phyloP scores from a whole-genome alignment of 2,797 vertebrate species.

The Pipistrellus pipistrellus region DNA sequence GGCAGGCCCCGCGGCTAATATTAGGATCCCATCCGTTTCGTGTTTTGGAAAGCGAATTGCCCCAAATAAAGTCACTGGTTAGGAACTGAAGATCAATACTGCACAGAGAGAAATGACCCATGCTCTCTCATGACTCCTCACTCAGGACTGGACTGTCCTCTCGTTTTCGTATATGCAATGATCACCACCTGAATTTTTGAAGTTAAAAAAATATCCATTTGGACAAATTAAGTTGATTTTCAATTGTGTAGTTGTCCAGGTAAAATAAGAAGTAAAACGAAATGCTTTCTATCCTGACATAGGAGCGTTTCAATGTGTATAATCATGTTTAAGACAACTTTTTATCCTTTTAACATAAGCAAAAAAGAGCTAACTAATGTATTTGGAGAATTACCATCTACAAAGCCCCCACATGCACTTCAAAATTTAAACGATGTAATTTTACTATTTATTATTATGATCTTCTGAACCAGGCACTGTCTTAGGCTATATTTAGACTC shows the following conservation, averaged over 20 bases:
- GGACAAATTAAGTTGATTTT: conserved; percentile 25
- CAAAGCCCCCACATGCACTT: neutral
- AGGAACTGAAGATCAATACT: conserved; percentile 18
- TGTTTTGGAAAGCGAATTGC: conserved; percentile 18
- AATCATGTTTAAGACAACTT: neutral
- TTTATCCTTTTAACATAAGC: neutral
- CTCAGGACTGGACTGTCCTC: too few relatives aligned
- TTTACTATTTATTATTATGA: neutral
- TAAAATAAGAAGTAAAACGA: neutral
- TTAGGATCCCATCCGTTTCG: neutral
- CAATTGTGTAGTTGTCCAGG: neutral
- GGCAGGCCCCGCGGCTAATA: neutral
- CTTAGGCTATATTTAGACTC: neutral
- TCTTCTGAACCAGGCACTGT: neutral
- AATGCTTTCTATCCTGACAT: neutral
- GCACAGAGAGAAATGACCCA: neutral
- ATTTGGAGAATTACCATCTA: neutral
- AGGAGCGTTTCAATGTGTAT: neutral
- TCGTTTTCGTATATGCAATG: neutral
- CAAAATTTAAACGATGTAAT: neutral
- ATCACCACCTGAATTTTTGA: neutral
- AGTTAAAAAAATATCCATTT: neutral
- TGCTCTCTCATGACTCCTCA: neutral
- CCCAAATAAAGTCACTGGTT: conserved; percentile 24
- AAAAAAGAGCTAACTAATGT: neutral